Evolutionary conservation across 2,797 vertebrate species (phyloP).

Genomic region (Tenualosa thibaudeaui): DNA sequence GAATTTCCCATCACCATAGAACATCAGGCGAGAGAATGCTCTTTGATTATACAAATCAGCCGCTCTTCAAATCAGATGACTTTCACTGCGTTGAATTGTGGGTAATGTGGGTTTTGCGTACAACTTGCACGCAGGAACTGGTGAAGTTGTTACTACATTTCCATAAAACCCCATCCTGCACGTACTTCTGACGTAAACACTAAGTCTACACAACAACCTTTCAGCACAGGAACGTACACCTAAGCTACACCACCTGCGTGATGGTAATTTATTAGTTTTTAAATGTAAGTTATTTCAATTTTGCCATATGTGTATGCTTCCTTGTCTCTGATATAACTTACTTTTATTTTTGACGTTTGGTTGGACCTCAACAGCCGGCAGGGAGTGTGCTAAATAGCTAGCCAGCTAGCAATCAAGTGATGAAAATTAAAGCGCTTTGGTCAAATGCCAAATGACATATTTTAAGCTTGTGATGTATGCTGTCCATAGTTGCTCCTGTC

Average conservation of each 20-base stretch:
- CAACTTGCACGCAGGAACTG: neutral
- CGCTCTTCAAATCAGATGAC: neutral
- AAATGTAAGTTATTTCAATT: neutral
- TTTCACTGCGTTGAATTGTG: slow-evolving; percentile 28
- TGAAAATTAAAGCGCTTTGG: neutral
- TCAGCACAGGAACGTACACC: neutral
- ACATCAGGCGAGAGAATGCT: no score
- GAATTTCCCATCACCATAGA: no score
- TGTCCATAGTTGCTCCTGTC: no score
- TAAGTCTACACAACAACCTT: neutral
- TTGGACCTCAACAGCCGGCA: neutral
- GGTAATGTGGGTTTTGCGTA: slow-evolving; percentile 43
- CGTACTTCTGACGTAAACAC: neutral
- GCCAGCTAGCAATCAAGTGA: neutral
- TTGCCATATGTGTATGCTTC: neutral
- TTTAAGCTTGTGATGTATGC: no score
- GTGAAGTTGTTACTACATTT: slow-evolving; percentile 37
- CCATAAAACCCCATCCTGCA: neutral
- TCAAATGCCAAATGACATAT: neutral
- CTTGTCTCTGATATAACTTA: neutral
- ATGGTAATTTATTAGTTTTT: neutral
- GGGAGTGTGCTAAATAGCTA: neutral
- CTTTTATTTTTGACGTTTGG: neutral
- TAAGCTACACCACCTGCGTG: neutral
- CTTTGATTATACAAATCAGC: no score